Evolutionary conservation across 2,113 vertebrate species (phyloP), one percentile per base, ranked within the genome.

Genomic region (Tachuris rubrigastra): DNA sequence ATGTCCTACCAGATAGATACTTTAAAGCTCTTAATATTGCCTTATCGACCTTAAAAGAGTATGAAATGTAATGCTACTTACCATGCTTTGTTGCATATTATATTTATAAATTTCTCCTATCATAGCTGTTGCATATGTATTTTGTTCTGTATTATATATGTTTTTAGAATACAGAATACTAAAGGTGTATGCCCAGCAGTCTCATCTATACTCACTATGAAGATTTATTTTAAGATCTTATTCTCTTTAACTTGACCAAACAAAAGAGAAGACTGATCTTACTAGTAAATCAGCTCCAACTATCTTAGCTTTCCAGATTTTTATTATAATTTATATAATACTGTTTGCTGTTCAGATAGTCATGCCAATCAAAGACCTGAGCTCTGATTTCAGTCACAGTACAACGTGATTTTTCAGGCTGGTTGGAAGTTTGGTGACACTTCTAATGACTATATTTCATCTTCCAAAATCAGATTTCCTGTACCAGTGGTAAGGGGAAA

Each of bases 1-100:
- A 96, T 97, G 95, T 68, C 44, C 81, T 93, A 73, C 55, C 59
- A 75, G 72, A 92, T 31, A 39, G 47, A 66, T 87, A 87, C 44
- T 86, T 74, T 60, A 75, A 74, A 87, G 41, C 67, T 84, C 47
- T 84, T 93, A 80, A 78, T 91, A 44, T 28, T 94, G 56, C 77
- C 39, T 76, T 68, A 72, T 50, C 39, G 62, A 53, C 39, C 49
- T 84, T 86, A 47, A 78, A 84, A 67, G 28, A 47, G 46, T 96
- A 68, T 81, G 50, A 94, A 68, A 80, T 69, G 33, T 86, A 77
- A 24, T 80, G 65, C 87, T 94, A 53, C 92, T 96, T 71, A 94
- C 66, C 15, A 4, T 47, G 76, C 78, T 89, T 80, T 75, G 62
- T 53, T 75, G 66, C 30, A 2, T 83, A 74, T 69, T 75, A 31